Base-by-base conservation (phyloP, 2,888 invertebrate species). In the Eueremaeus valkanovi region DNA sequence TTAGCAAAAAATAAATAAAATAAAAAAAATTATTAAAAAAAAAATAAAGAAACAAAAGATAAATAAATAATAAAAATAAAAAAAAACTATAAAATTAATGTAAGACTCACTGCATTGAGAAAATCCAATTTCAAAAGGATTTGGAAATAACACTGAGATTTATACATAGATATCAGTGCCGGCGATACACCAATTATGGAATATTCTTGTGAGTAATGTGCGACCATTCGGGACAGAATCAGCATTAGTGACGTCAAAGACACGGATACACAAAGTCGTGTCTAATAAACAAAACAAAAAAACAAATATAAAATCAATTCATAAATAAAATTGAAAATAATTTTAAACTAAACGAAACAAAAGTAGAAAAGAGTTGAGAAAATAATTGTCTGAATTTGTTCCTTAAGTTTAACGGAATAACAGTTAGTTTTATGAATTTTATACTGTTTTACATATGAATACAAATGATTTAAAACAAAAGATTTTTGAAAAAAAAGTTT, bases 121-220 rank as follows among this genome's bases (percentile, higher is more conserved):
- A 76, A 76, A 70, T 76, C 76, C 72, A 73, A 63, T 73, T 76
- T 76, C n/a, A 76, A 31, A 13, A 76, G 31, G 18, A 73, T 73
- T 33, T 72, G 70, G 58, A 76, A 76, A 51, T 72, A 76, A 36
- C 73, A 73, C 24, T 76, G 73, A 24, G 27, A 29, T 73, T 73
- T 73, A 24, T 76, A 76, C 76, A 76, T 76, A 0, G 63, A 61
- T 21, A 76, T 36, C 0, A 76, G 40, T 51, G 63, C 63, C 27
- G 76, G 76, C 21, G 76, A 21, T n/a, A 73, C 76, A 40, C 76
- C 76, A 73, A 76, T 73, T 5, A 76, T 76, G n/a, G 75, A 75
- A 72, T 75, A 75, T 40, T 75, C 75, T n/a, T 55, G 72, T 1
- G 75, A 75, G 45, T 72, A 75, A 21, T 70, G 49, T 2, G 6